A percentile compares a stretch with the other conserved stretches of the same genome.
Conservation (phyloP, 2,888 invertebrate species). For the Eupithecia centaureata region DNA sequence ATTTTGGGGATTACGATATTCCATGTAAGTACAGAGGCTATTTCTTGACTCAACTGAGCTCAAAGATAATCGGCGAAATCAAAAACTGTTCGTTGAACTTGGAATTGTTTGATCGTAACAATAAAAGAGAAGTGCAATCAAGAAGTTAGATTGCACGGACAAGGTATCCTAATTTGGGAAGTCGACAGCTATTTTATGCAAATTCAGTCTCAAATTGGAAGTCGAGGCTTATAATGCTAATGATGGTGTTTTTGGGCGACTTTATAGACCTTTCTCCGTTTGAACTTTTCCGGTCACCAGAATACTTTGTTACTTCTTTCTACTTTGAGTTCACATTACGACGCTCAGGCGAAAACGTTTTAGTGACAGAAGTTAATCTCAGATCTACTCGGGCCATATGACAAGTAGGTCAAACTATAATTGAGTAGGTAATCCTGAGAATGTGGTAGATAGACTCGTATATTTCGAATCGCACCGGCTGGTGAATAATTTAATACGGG, state of each 20-base stretch:
- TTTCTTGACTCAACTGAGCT: conserved; percentile 3
- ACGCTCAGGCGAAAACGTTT: conserved; percentile 31
- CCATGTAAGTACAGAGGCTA: neutral
- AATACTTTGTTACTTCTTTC: conserved; percentile 24
- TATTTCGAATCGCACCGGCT: conserved; percentile 37
- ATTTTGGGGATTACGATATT: neutral
- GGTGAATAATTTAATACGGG: conserved; percentile 51
- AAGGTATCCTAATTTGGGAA: conserved; percentile 36
- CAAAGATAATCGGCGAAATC: neutral
- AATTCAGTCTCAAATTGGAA: conserved; percentile 38
- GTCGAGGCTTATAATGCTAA: conserved; percentile 41
- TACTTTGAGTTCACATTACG: conserved; percentile 29
- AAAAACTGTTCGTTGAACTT: neutral
- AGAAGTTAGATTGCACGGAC: conserved; percentile 36
- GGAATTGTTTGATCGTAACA: conserved; percentile 11
- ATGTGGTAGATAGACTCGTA: conserved; percentile 10
- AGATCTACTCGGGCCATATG: conserved; percentile 43
- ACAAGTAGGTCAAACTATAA: conserved; percentile 62
- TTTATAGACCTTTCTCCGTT: conserved; percentile 29
- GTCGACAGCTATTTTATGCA: conserved; percentile 40
- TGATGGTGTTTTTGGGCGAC: conserved; percentile 38
- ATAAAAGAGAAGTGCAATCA: conserved; percentile 39
- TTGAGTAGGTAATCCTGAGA: conserved; percentile 42
- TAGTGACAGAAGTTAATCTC: conserved; percentile 47
- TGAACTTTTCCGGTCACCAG: conserved; percentile 15